phyloP scores from a whole-genome alignment of 2,888 invertebrate genomes.

The Flabesymbios commensalis region DNA sequence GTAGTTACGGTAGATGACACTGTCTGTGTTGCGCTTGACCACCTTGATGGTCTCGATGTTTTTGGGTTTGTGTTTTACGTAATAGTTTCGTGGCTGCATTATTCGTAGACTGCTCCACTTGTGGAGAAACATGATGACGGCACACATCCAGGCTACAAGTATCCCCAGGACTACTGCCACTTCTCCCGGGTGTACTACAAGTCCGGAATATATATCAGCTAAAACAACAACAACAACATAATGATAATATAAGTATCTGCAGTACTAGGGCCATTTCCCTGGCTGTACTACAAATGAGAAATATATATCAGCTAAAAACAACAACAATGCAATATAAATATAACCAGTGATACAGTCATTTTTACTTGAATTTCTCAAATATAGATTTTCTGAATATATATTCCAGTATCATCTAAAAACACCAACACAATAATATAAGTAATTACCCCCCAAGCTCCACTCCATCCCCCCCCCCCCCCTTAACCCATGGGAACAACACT shows the following conservation, averaged over 20 bases:
- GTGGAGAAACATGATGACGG: constrained; percentile 52
- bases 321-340: too few relatives aligned
- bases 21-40: constrained; percentile 57
- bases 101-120: constrained; percentile 58
- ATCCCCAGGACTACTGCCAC: constrained; percentile 24
- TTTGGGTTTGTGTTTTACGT: constrained; percentile 54
- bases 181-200: constrained; percentile 23
- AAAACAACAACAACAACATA: background rate
- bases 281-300: too few relatives aligned
- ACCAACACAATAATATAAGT: too few relatives aligned
- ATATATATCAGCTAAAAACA: too few relatives aligned
- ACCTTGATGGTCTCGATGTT: constrained; percentile 54
- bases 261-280: too few relatives aligned
- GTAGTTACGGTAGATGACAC: constrained; percentile 59
- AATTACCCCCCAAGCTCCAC: too few relatives aligned
- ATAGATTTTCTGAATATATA: too few relatives aligned
- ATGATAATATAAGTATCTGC: background rate
- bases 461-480: too few relatives aligned
- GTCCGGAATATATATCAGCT: background rate
- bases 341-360: too few relatives aligned
- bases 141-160: constrained; percentile 47
- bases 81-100: constrained; percentile 51
- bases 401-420: too few relatives aligned
- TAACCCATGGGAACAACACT: too few relatives aligned
- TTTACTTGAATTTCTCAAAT: too few relatives aligned